Conservation (phyloP, 1,140 invertebrate species). For the Oryzaephilus surinamensis region DNA sequence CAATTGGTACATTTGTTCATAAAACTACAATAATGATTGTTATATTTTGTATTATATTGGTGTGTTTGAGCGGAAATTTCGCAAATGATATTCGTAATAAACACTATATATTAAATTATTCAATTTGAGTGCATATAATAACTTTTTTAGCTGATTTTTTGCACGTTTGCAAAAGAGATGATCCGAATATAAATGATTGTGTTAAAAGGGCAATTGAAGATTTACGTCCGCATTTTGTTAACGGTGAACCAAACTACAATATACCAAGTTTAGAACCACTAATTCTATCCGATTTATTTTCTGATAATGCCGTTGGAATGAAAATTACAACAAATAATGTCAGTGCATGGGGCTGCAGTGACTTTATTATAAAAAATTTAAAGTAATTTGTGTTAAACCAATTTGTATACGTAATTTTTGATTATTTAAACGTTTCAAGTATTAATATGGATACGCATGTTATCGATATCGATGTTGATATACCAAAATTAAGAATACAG, state of each 20-base stretch:
- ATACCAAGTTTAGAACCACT: constrained; percentile 52
- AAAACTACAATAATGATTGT: no score
- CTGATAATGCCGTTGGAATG: constrained; percentile 40
- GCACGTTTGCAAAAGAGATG: constrained; percentile 44
- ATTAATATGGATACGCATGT: constrained; percentile 37
- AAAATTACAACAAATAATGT: constrained; percentile 45
- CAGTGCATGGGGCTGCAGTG: constrained; percentile 46
- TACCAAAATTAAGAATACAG: constrained; percentile 47
- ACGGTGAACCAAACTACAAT: constrained; percentile 45
- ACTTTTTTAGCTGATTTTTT: no score
- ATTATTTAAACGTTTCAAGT: constrained; percentile 29
- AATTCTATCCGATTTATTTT: constrained; percentile 44
- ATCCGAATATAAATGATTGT: constrained; percentile 46
- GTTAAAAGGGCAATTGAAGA: constrained; percentile 41
- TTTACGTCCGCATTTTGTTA: constrained; percentile 38
- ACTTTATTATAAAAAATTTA: constrained; percentile 45
- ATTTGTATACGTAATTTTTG: not conserved
- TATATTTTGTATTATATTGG: no score
- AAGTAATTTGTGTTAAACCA: constrained; percentile 33
- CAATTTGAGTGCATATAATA: no score
- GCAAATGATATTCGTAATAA: no score
- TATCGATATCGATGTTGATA: constrained; percentile 41
- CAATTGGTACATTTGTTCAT: no score
- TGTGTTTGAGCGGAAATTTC: no score
- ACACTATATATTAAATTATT: no score